phyloP scores from a whole-genome alignment of 2,888 invertebrate species.

The Cremastobaeus sp. region DNA sequence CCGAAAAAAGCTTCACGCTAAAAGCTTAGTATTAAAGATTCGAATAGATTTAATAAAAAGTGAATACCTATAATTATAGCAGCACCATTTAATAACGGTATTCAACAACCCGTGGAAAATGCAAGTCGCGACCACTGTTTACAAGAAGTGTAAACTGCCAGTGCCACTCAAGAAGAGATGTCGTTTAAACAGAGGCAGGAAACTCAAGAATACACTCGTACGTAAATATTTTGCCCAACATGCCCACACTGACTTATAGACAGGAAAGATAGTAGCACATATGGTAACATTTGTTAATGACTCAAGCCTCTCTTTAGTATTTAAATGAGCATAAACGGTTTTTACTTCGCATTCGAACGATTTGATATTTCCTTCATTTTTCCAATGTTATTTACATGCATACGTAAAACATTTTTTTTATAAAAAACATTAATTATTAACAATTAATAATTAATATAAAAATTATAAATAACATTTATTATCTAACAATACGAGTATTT shows the following conservation, averaged over 20 bases:
- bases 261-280: slow-evolving; percentile 68
- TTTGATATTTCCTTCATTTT: background rate
- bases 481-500: too few relatives aligned
- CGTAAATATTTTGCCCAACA: slow-evolving; percentile 76
- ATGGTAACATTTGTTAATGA: slow-evolving; percentile 72
- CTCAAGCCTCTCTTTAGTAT: slow-evolving; percentile 51
- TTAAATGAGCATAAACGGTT: slow-evolving; percentile 6
- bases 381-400: background rate
- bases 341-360: background rate
- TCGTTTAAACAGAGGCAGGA: slow-evolving; percentile 77
- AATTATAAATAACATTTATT: background rate
- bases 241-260: slow-evolving; percentile 65
- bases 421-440: background rate
- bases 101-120: slow-evolving; percentile 64
- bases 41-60: too few relatives aligned
- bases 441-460: background rate
- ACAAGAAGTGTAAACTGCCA: slow-evolving; percentile 70
- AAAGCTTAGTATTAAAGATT: too few relatives aligned
- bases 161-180: slow-evolving; percentile 75
- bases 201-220: slow-evolving; percentile 75
- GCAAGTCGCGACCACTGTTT: slow-evolving; percentile 69
- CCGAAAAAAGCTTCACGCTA: too few relatives aligned
- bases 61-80: too few relatives aligned
- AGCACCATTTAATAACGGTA: slow-evolving; percentile 12
- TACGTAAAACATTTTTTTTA: background rate